Conservation (phyloP, 2,797 vertebrate species). For the Clarias laeviceps region DNA sequence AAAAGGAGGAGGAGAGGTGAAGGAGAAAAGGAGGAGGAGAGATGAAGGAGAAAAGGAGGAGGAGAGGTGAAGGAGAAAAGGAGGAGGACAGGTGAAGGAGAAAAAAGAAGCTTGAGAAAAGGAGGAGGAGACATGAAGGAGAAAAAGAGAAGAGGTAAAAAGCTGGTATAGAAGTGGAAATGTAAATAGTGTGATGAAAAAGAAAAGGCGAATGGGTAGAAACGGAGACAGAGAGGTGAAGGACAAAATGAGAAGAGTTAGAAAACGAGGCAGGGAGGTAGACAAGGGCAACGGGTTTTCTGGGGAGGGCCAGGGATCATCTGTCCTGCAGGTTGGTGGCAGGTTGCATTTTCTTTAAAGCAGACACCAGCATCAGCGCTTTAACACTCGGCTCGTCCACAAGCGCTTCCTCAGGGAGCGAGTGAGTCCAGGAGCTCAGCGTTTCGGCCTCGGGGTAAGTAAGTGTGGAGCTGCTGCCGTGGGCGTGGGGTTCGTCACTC, state of each 20-base stretch:
- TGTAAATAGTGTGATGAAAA: background rate
- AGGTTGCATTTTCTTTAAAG: constrained; percentile 12
- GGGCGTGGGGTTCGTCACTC: background rate
- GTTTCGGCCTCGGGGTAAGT: background rate
- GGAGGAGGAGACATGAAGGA: background rate
- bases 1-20: background rate
- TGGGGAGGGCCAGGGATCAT: background rate
- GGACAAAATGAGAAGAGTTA: too few relatives aligned
- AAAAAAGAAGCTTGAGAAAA: background rate
- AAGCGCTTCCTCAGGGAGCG: constrained; percentile 4
- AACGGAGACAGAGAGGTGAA: background rate
- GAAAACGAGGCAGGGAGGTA: background rate
- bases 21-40: too few relatives aligned
- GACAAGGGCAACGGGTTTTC: background rate
- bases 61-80: background rate
- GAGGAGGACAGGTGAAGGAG: background rate
- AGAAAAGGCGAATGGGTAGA: background rate
- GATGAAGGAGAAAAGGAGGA: background rate
- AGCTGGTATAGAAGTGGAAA: background rate
- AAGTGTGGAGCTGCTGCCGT: background rate
- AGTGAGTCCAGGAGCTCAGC: background rate
- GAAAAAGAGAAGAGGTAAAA: background rate
- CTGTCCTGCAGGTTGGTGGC: constrained; percentile 17
- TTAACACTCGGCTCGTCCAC: constrained; percentile 26
- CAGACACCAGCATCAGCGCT: constrained; percentile 28